These are phyloP conservation scores for Melanotaenia trifasciata DNA, from an alignment of 2,797 vertebrate species.

Conservation along the genomic window DNA sequence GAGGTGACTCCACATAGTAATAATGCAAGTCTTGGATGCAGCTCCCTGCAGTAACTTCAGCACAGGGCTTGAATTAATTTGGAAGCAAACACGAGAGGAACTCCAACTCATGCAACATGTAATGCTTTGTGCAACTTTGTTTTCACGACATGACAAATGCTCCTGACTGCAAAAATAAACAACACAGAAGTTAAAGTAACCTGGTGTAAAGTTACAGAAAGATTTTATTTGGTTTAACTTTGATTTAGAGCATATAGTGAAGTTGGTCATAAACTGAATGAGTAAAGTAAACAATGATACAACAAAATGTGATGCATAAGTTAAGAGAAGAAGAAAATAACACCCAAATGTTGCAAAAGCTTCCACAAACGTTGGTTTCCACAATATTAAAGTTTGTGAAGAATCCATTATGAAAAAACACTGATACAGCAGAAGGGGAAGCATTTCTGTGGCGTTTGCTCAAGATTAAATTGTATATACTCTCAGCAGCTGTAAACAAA, in stretches of 20 bases:
- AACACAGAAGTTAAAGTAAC: neutral
- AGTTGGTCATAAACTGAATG: neutral
- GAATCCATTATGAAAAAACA: too few relatives aligned
- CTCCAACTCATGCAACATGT: neutral
- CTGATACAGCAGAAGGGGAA: neutral
- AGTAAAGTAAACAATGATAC: neutral
- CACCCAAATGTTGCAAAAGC: neutral
- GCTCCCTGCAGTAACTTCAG: constrained; percentile 15
- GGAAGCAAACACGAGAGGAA: constrained; percentile 11
- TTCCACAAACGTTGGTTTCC: neutral
- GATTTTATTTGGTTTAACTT: neutral
- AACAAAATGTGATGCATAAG: neutral
- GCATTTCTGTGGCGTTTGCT: neutral
- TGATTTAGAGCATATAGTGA: neutral
- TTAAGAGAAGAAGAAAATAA: neutral
- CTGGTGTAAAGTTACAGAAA: neutral
- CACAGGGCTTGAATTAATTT: constrained; percentile 7
- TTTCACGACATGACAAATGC: constrained; percentile 12
- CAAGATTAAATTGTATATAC: neutral
- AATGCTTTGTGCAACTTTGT: constrained; percentile 9
- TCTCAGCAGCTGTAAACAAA: neutral
- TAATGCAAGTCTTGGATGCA: neutral
- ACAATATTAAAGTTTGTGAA: too few relatives aligned
- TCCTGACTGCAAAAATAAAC: constrained; percentile 20
- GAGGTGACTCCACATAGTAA: too few relatives aligned